A percentile compares a stretch with the other conserved stretches of the same genome.
phyloP scores from a whole-genome alignment of 1,140 invertebrate species.

The Zeugodacus cucurbitae region DNA sequence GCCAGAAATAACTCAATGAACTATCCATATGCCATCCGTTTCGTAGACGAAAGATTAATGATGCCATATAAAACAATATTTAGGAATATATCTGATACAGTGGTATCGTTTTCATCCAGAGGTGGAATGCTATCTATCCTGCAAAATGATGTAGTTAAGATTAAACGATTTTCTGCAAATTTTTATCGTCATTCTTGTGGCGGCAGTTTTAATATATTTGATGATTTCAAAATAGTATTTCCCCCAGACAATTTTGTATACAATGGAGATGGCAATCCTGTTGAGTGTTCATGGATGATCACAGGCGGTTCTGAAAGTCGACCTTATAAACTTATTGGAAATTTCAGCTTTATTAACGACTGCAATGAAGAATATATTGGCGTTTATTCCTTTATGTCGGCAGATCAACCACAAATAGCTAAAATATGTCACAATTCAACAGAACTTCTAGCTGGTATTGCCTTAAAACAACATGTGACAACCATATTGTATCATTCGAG shows the following conservation, averaged over 20 bases:
- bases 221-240: not conserved
- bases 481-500: slow-evolving; percentile 50
- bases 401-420: not conserved
- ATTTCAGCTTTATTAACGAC: slow-evolving; percentile 50
- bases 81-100: slow-evolving; percentile 44
- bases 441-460: slow-evolving; percentile 40
- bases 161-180: not conserved
- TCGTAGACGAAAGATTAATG: slow-evolving; percentile 43
- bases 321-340: slow-evolving; percentile 48
- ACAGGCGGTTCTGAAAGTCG: not conserved
- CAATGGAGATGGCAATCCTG: not conserved
- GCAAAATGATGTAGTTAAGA: slow-evolving; percentile 25
- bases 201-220: not conserved
- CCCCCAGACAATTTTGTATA: not conserved
- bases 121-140: slow-evolving; percentile 45
- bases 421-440: slow-evolving; percentile 22
- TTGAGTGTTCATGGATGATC: slow-evolving; percentile 39
- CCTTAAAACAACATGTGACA: not conserved
- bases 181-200: slow-evolving; percentile 32
- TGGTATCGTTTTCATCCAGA: slow-evolving; percentile 43
- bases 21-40: slow-evolving; percentile 23
- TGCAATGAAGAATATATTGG: slow-evolving; percentile 53
- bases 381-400: not conserved
- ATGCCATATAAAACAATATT: not conserved
- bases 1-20: not conserved